Evolutionary conservation across 2,113 vertebrate genomes (phyloP).

Genomic region (Tragelaphus strepsiceros): DNA sequence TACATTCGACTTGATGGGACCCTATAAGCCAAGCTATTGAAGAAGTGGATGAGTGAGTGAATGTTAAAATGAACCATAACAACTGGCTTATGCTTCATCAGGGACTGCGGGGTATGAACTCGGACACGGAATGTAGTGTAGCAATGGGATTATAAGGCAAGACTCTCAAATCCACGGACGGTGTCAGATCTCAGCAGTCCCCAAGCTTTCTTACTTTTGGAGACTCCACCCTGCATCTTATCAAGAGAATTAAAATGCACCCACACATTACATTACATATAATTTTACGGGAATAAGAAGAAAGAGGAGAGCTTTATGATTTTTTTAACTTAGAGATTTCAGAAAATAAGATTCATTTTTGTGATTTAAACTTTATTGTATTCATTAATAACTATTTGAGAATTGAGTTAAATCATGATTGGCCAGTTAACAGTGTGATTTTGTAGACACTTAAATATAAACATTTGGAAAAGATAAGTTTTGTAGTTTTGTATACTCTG

Average conservation of each 20-base stretch:
- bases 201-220: background rate
- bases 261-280: background rate
- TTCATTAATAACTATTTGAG: background rate
- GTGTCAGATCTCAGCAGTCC: background rate
- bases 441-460: background rate
- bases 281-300: background rate
- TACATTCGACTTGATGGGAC: background rate
- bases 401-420: background rate
- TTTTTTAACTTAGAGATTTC: constrained; percentile 19
- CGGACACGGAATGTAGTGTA: background rate
- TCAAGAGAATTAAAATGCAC: background rate
- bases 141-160: background rate
- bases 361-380: background rate
- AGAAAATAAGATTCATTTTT: background rate
- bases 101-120: background rate
- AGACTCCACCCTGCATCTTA: background rate
- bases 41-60: background rate
- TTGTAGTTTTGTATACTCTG: background rate
- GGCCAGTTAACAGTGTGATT: background rate
- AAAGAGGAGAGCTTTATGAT: background rate
- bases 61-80: background rate
- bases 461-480: background rate
- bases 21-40: background rate
- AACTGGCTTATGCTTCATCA: background rate
- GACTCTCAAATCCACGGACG: background rate